Percentiles rank a stretch among this genome's conserved stretches.
Conservation (phyloP, 2,888 invertebrate genomes). For the Conus canariensis region DNA sequence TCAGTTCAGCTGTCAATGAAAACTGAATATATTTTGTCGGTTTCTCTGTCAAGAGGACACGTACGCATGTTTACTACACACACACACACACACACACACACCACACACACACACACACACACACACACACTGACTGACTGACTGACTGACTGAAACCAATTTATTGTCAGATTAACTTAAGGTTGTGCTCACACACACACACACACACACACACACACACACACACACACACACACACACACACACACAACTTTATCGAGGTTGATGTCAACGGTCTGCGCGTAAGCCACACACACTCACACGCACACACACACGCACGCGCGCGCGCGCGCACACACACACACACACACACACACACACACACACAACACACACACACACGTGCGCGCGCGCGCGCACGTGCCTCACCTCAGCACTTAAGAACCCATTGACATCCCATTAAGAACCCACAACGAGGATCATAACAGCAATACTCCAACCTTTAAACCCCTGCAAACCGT, state of each 20-base stretch:
- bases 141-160: too few relatives aligned
- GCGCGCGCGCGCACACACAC: not conserved
- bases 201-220: not conserved
- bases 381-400: too few relatives aligned
- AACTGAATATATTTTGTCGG: too few relatives aligned
- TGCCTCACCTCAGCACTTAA: too few relatives aligned
- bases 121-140: not conserved
- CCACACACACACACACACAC: conserved; percentile 9
- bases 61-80: not conserved
- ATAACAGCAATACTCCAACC: too few relatives aligned
- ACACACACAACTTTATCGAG: not conserved
- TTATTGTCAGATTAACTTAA: too few relatives aligned
- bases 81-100: not conserved
- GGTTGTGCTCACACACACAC: not conserved
- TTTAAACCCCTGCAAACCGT: too few relatives aligned
- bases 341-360: not conserved
- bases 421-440: too few relatives aligned
- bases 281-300: not conserved
- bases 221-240: not conserved
- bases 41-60: too few relatives aligned
- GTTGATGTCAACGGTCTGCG: not conserved
- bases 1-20: too few relatives aligned
- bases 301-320: conserved; percentile 22
- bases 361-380: too few relatives aligned
- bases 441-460: too few relatives aligned